A percentile compares a stretch with the other conserved stretches of the same genome.
Conservation (phyloP, 2,113 vertebrate genomes). For the Bubo scandiacus region DNA sequence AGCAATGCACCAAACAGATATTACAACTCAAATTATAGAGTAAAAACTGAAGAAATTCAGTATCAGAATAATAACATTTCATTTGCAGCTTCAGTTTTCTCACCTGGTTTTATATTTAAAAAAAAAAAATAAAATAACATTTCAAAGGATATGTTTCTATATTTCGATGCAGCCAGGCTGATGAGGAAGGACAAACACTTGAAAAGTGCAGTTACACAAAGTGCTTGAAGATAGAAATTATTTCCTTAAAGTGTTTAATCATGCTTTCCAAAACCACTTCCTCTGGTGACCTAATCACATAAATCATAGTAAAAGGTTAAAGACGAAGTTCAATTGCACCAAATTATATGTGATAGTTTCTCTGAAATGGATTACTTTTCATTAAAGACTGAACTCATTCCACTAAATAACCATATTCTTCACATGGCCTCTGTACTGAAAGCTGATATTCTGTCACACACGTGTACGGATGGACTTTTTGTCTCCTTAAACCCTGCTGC, state of each 20-base stretch:
- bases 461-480: neutral
- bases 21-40: neutral
- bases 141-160: slow-evolving; percentile 48
- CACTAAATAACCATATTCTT: slow-evolving; percentile 14
- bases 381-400: slow-evolving; percentile 54
- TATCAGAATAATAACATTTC: neutral
- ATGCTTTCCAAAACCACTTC: slow-evolving; percentile 70
- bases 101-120: neutral
- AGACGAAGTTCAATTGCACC: slow-evolving; percentile 67
- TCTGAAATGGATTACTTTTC: slow-evolving; percentile 61
- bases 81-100: neutral
- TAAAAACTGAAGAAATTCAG: neutral
- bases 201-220: slow-evolving; percentile 19
- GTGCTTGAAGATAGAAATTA: slow-evolving; percentile 69
- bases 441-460: neutral
- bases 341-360: slow-evolving; percentile 59
- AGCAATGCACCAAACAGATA: neutral
- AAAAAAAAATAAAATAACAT: neutral
- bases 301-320: slow-evolving; percentile 77
- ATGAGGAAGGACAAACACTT: slow-evolving; percentile 71
- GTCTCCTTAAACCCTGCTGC: neutral
- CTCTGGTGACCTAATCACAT: slow-evolving; percentile 72
- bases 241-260: slow-evolving; percentile 73
- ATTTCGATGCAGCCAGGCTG: slow-evolving; percentile 24
- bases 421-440: neutral